Evolutionary conservation across 2,888 invertebrate species (phyloP).

Genomic region (Cryptocephalus primarius): DNA sequence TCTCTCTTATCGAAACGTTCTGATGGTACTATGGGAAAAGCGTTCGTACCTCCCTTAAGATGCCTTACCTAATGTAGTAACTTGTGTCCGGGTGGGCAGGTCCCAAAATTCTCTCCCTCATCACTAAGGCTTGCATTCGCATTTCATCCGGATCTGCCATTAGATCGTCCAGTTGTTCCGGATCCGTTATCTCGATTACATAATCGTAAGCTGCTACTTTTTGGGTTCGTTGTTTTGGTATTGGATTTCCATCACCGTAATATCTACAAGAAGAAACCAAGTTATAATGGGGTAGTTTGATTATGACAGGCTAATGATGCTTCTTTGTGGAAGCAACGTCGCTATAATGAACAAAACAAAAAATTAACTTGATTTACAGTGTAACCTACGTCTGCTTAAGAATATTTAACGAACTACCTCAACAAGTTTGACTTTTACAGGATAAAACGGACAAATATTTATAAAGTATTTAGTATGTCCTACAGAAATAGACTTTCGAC

Average conservation of each 20-base stretch:
- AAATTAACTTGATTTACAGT: no score
- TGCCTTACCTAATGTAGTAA: constrained; percentile 61
- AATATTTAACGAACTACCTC: not conserved
- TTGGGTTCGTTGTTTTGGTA: constrained; percentile 59
- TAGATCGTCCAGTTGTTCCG: constrained; percentile 72
- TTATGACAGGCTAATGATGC: not conserved
- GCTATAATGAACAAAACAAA: no score
- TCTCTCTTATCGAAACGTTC: no score
- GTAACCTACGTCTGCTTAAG: not conserved
- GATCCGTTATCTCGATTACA: constrained; percentile 69
- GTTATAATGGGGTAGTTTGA: not conserved
- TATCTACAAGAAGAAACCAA: constrained; percentile 18
- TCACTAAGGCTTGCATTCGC: constrained; percentile 90
- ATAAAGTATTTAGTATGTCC: no score
- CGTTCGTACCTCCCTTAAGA: not conserved
- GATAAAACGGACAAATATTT: not conserved
- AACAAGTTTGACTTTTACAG: not conserved
- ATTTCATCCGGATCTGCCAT: constrained; percentile 91
- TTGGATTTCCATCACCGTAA: constrained; percentile 46
- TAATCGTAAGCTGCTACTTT: constrained; percentile 83
- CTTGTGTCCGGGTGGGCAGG: constrained; percentile 95
- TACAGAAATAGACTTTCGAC: no score
- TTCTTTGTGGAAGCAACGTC: not conserved
- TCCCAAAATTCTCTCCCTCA: constrained; percentile 79
- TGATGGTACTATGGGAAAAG: no score